A percentile compares a stretch with the other conserved stretches of the same genome.
Evolutionary conservation across 2,113 vertebrate genomes (phyloP).

Genomic region (Daboia siamensis): DNA sequence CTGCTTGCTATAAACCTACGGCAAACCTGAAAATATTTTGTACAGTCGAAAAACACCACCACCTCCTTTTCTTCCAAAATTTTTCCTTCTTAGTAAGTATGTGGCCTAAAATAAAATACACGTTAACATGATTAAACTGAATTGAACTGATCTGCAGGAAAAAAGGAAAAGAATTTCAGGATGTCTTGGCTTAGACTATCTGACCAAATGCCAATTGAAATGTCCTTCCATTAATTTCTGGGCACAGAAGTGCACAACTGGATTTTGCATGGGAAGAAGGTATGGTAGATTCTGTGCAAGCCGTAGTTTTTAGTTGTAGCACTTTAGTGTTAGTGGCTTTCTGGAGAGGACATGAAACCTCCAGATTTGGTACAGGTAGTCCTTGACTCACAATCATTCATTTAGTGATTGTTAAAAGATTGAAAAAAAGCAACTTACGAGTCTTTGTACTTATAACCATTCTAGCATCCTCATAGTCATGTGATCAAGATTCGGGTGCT

Average conservation of each 20-base stretch:
- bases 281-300: background rate
- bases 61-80: background rate
- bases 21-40: background rate
- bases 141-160: background rate
- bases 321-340: slow-evolving; percentile 38
- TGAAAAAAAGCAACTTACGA: background rate
- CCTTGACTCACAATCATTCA: background rate
- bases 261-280: background rate
- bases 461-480: background rate
- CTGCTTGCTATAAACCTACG: background rate
- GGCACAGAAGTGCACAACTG: accelerated
- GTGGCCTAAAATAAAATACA: background rate
- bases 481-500: background rate
- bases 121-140: background rate
- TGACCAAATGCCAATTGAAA: background rate
- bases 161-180: background rate
- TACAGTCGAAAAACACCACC: too few species aligned
- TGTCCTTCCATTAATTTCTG: background rate
- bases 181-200: background rate
- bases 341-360: slow-evolving; percentile 29
- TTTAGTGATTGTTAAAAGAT: background rate
- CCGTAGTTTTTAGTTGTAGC: slow-evolving; percentile 33
- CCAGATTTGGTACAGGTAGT: slow-evolving; percentile 17
- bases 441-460: background rate
- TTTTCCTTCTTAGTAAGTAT: background rate